phyloP scores from a whole-genome alignment of 2,113 vertebrate genomes.

The Oreochromis niloticus region DNA sequence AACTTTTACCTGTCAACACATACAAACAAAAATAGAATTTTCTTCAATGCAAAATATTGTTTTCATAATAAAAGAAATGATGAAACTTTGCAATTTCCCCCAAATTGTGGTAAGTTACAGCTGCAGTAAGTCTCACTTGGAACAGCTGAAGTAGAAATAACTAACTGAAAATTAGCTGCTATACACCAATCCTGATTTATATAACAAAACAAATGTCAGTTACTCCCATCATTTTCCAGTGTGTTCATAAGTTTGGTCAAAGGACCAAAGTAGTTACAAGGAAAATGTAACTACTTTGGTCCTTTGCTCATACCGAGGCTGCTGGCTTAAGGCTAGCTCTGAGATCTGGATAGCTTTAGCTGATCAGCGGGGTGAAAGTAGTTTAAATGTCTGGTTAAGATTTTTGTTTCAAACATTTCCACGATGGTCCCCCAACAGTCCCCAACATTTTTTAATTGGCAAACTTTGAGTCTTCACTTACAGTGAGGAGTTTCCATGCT shows the following conservation, averaged over 20 bases:
- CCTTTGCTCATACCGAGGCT: neutral
- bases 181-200: neutral
- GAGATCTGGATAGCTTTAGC: neutral
- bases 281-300: neutral
- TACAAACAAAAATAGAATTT: neutral
- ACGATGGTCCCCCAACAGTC: neutral
- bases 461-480: neutral
- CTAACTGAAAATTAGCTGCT: neutral
- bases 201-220: neutral
- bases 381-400: neutral
- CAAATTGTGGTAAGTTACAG: neutral
- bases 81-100: neutral
- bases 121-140: neutral
- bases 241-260: neutral
- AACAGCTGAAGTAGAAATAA: neutral
- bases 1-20: neutral
- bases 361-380: no score
- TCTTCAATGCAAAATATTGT: neutral
- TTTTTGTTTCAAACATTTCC: neutral
- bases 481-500: neutral
- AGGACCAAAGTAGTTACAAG: neutral
- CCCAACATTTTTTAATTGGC: neutral
- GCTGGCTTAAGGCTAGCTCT: neutral
- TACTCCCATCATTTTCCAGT: neutral
- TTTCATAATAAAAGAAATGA: neutral